A percentile compares a stretch with the other conserved stretches of the same genome.
Conservation (phyloP, 1,140 invertebrate species). For the Pogonomyrmex barbatus region DNA sequence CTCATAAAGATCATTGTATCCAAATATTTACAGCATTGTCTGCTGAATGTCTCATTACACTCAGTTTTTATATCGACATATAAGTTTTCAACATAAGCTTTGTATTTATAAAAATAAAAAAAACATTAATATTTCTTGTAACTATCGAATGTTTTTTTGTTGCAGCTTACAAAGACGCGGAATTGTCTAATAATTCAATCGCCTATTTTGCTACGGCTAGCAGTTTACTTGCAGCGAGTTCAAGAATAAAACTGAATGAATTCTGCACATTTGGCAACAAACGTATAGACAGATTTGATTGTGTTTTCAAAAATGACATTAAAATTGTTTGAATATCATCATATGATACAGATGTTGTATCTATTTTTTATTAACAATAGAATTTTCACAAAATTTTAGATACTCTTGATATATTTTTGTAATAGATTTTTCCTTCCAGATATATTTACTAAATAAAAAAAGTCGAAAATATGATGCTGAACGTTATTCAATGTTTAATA, state of each 20-base stretch:
- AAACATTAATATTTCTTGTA: background rate
- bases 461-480: conserved; percentile 89
- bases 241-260: conserved; percentile 87
- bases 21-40: conserved; percentile 73
- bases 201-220: conserved; percentile 93
- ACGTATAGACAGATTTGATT: conserved; percentile 87
- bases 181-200: conserved; percentile 97
- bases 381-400: background rate
- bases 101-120: background rate
- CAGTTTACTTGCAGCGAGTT: conserved; percentile 88
- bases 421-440: conserved; percentile 84
- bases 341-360: conserved; percentile 88
- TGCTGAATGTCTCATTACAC: conserved; percentile 65
- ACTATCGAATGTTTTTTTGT: conserved; percentile 66
- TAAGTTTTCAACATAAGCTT: conserved; percentile 3
- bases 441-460: conserved; percentile 89
- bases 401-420: background rate
- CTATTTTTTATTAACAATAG: background rate
- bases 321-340: conserved; percentile 90
- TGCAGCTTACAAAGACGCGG: conserved; percentile 96
- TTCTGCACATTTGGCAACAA: conserved; percentile 89
- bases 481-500: conserved; percentile 89
- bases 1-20: conserved; percentile 47
- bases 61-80: conserved; percentile 36
- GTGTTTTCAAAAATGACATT: conserved; percentile 93